These are phyloP conservation scores for Volucella zonaria DNA, from an alignment of 2,888 invertebrate species.

Conservation along the genomic window DNA sequence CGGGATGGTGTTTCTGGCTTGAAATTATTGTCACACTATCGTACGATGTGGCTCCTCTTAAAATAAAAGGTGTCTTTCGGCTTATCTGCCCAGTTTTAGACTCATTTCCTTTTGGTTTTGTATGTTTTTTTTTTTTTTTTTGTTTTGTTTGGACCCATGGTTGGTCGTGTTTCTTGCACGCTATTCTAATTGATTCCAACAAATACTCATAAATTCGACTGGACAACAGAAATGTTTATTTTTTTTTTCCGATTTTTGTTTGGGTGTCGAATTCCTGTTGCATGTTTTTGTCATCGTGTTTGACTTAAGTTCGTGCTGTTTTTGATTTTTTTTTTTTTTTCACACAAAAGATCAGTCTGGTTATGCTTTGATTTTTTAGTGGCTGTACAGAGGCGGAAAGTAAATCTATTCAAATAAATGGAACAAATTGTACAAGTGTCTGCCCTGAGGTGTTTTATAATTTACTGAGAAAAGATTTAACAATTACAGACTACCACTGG, in stretches of 20 bases:
- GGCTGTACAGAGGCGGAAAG: conserved; percentile 37
- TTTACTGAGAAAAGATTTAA: conserved; percentile 56
- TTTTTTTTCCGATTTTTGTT: no score
- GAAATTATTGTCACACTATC: conserved; percentile 66
- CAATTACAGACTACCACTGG: conserved; percentile 54
- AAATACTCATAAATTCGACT: conserved; percentile 71
- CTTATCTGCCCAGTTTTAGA: conserved; percentile 38
- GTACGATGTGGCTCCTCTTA: conserved; percentile 41
- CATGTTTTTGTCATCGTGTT: conserved; percentile 65
- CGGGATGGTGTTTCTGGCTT: conserved; percentile 24
- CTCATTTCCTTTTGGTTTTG: background rate
- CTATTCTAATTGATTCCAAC: conserved; percentile 68
- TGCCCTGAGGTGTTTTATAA: conserved; percentile 60
- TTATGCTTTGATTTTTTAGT: background rate
- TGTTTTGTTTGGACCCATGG: conserved; percentile 24
- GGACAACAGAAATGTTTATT: conserved; percentile 59
- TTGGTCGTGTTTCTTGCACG: conserved; percentile 50
- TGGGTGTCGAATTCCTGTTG: conserved; percentile 53
- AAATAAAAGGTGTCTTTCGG: conserved; percentile 30
- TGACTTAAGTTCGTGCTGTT: conserved; percentile 10
- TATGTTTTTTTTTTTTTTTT: background rate
- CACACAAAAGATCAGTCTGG: no score
- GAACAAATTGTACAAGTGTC: conserved; percentile 56
- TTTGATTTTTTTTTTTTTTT: background rate
- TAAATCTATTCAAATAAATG: conserved; percentile 60